These are phyloP conservation scores for Empidonax traillii DNA, from an alignment of 2,113 vertebrate genomes.

Conservation along the genomic window DNA sequence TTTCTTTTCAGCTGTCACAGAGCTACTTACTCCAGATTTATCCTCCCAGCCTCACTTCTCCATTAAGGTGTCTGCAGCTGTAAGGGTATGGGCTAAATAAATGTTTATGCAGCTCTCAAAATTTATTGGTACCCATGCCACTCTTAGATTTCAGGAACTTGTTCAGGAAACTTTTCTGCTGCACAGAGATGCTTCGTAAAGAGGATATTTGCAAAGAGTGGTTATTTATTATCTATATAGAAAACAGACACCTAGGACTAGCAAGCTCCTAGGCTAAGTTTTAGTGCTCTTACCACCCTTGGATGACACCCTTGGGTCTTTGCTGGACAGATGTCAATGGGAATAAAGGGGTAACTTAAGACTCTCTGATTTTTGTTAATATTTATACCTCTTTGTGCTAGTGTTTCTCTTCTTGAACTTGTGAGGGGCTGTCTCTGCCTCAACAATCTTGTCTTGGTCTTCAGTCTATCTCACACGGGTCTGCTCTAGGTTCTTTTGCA, in stretches of 20 bases:
- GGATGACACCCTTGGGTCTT: background rate
- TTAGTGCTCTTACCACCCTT: background rate
- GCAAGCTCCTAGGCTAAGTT: background rate
- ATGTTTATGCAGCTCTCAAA: background rate
- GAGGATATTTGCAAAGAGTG: background rate
- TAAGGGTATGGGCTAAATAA: background rate
- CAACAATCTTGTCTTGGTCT: background rate
- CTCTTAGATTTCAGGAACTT: background rate
- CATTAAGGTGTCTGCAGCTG: background rate
- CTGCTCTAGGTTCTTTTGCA: background rate
- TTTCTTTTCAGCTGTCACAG: background rate
- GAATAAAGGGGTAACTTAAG: background rate
- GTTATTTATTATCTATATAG: background rate
- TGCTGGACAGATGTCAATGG: background rate
- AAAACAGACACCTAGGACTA: background rate
- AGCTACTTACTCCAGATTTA: constrained; percentile 45
- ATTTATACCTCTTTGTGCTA: background rate
- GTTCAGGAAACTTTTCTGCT: background rate
- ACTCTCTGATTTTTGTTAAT: background rate
- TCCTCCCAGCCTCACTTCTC: background rate
- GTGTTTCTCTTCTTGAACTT: background rate
- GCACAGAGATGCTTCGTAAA: background rate
- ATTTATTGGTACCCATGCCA: background rate
- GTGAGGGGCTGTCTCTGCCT: background rate
- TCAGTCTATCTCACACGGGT: background rate